Percentiles rank a stretch among this genome's conserved stretches.
These are phyloP conservation scores for Vicugna pacos DNA, from an alignment of 2,113 vertebrate genomes.

Conservation along the genomic window DNA sequence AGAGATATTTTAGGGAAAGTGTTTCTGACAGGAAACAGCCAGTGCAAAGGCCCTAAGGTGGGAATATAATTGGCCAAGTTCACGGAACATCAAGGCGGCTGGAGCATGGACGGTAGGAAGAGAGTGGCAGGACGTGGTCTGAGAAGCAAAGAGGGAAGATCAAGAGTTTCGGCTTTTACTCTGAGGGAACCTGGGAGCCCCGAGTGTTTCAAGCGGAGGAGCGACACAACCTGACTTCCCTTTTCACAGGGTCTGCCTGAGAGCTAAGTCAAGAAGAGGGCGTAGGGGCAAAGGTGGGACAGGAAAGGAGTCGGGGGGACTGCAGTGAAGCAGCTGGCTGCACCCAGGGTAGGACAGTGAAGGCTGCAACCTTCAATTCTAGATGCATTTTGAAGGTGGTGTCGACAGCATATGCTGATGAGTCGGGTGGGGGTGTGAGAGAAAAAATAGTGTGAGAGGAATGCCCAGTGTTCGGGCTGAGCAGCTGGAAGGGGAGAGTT, in stretches of 20 bases:
- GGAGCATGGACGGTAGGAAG: background rate
- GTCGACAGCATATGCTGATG: too few relatives aligned
- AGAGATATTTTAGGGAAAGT: background rate
- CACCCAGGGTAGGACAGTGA: fast-evolving
- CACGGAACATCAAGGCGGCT: background rate
- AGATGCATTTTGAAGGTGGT: background rate
- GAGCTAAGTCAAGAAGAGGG: background rate
- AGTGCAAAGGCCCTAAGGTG: background rate
- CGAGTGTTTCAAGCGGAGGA: background rate
- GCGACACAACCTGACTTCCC: background rate
- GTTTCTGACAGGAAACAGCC: background rate
- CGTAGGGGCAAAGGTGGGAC: background rate
- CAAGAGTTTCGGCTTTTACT: background rate
- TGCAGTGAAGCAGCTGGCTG: background rate
- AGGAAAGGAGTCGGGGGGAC: background rate
- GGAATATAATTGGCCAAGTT: background rate
- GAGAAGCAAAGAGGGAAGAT: background rate
- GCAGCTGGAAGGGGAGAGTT: background rate
- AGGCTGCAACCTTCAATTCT: background rate
- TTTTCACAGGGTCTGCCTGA: background rate
- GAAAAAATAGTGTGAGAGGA: background rate
- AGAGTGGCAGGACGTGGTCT: background rate
- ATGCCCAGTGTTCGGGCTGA: background rate
- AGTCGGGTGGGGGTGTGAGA: background rate
- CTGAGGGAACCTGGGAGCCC: background rate